Evolutionary conservation across 2,113 vertebrate species (phyloP).

Genomic region (Halichoeres trimaculatus): DNA sequence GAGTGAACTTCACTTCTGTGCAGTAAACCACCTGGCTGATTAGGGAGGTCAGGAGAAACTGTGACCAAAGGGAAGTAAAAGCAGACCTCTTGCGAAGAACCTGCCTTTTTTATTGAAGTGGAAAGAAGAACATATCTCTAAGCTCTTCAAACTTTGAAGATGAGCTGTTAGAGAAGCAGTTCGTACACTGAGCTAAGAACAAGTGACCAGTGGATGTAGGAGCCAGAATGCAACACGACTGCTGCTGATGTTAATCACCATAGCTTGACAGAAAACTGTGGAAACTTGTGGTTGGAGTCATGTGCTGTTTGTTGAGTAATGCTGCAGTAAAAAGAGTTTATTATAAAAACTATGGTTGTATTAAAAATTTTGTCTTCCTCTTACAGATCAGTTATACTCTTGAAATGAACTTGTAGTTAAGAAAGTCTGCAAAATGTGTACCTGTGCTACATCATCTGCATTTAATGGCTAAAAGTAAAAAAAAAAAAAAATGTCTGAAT

Average conservation of each 20-base stretch:
- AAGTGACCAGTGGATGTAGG: not conserved
- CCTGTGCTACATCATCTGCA: too few relatives aligned
- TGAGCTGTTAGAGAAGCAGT: not conserved
- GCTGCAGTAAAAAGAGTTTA: not conserved
- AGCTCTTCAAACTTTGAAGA: constrained; percentile 2
- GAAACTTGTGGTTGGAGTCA: not conserved
- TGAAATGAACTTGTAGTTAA: too few relatives aligned
- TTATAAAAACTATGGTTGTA: not conserved
- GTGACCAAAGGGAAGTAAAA: not conserved
- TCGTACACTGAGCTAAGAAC: too few relatives aligned
- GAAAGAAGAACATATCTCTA: not conserved
- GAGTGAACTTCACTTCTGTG: not conserved
- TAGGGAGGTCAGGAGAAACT: not conserved
- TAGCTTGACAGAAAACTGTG: not conserved
- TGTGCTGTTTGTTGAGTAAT: not conserved
- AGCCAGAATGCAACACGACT: not conserved
- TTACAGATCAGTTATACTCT: too few relatives aligned
- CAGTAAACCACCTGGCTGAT: not conserved
- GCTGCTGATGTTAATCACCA: not conserved
- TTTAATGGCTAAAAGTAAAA: too few relatives aligned
- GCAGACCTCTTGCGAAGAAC: not conserved
- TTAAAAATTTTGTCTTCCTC: too few relatives aligned
- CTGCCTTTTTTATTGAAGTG: not conserved
- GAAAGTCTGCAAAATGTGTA: too few relatives aligned
- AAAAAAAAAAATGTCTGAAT: too few relatives aligned